These are phyloP conservation scores for Selenia dentaria DNA, from an alignment of 2,888 invertebrate species.

Conservation along the genomic window DNA sequence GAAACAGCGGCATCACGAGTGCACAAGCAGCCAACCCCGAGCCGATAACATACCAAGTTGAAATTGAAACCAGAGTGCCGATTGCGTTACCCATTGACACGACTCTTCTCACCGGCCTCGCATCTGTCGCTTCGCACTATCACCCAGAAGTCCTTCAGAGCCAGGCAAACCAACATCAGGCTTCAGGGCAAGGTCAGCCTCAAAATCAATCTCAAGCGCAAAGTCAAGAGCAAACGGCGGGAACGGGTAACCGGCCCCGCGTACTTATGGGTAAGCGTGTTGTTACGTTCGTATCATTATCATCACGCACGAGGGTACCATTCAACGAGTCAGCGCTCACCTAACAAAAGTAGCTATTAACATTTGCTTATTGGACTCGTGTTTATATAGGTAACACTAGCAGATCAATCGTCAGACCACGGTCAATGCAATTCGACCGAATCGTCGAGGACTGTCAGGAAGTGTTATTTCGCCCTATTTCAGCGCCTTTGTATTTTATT, in stretches of 20 bases:
- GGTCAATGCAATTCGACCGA: too few relatives aligned
- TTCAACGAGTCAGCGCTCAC: neutral
- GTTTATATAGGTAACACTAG: too few relatives aligned
- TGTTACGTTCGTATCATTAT: neutral
- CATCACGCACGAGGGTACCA: neutral
- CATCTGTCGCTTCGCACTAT: constrained; percentile 32
- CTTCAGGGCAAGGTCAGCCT: constrained; percentile 14
- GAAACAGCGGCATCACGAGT: constrained; percentile 36
- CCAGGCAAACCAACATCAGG: constrained; percentile 19
- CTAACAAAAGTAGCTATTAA: too few relatives aligned
- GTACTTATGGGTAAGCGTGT: constrained; percentile 49
- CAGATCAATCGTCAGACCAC: too few relatives aligned
- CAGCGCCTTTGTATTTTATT: too few relatives aligned
- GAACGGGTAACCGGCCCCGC: constrained; percentile 42
- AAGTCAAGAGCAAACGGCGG: constrained; percentile 20
- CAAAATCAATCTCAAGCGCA: constrained; percentile 1
- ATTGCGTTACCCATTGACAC: constrained; percentile 58
- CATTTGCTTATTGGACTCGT: too few relatives aligned
- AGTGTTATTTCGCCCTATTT: too few relatives aligned
- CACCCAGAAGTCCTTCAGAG: constrained; percentile 8
- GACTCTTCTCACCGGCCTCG: constrained; percentile 46
- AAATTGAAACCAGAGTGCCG: constrained; percentile 64
- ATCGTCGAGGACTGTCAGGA: too few relatives aligned
- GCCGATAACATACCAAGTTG: constrained; percentile 61
- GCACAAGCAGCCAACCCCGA: constrained; percentile 37